Evolutionary conservation across 2,888 invertebrate genomes (phyloP).

Genomic region (Rambutsinella grinnellia): DNA sequence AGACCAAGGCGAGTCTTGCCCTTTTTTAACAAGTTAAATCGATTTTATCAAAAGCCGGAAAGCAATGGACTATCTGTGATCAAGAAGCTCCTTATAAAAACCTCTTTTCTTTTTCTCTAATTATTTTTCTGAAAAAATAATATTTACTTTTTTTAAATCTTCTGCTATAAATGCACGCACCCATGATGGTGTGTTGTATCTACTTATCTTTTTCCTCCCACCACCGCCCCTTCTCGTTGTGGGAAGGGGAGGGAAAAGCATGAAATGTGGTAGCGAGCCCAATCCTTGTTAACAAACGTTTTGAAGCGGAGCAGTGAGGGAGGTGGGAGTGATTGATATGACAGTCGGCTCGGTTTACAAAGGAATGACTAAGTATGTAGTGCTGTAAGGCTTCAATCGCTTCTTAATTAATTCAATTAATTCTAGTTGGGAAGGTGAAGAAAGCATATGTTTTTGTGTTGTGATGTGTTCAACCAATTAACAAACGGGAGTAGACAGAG

Average conservation of each 20-base stretch:
- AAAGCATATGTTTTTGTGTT: too few species aligned
- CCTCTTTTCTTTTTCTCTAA: constrained; percentile 6
- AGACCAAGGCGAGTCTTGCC: constrained; percentile 23
- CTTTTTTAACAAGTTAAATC: constrained; percentile 19
- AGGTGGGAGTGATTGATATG: constrained; percentile 21
- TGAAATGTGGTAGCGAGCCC: too few species aligned
- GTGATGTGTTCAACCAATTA: too few species aligned
- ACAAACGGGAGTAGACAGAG: too few species aligned
- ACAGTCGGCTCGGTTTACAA: constrained; percentile 18
- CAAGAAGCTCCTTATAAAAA: constrained; percentile 11
- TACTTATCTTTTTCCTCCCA: constrained; percentile 17
- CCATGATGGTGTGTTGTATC: too few species aligned
- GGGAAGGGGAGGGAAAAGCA: constrained; percentile 1
- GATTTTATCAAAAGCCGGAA: constrained; percentile 35
- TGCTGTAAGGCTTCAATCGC: too few species aligned
- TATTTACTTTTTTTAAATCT: constrained; percentile 23
- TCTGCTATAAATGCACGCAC: too few species aligned
- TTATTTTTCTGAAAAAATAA: constrained; percentile 25
- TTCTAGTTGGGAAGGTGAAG: too few species aligned
- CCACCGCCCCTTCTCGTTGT: constrained; percentile 13
- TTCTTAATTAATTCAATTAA: too few species aligned
- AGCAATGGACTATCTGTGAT: constrained; percentile 15
- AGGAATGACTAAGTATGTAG: too few species aligned
- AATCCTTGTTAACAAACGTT: too few species aligned
- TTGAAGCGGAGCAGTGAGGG: too few species aligned